Conservation (phyloP, 2,113 vertebrate genomes). For the Osmerus mordax region DNA sequence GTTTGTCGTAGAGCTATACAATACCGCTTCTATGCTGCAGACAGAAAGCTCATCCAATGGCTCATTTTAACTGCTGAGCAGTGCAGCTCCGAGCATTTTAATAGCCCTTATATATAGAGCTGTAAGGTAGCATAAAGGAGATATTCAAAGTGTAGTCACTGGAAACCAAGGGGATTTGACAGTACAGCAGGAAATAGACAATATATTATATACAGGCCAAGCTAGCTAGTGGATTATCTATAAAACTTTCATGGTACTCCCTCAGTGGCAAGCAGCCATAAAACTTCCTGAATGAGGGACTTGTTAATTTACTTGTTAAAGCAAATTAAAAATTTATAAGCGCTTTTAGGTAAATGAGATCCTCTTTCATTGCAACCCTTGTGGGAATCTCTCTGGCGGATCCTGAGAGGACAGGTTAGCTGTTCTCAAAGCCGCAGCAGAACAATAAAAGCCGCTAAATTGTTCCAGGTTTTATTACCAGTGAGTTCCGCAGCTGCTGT, state of each 20-base stretch:
- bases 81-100: conserved; percentile 68
- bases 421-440: conserved; percentile 84
- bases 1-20: conserved; percentile 34
- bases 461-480: conserved; percentile 89
- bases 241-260: conserved; percentile 97
- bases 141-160: conserved; percentile 85
- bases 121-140: conserved; percentile 75
- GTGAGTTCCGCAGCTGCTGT: conserved; percentile 86
- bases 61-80: conserved; percentile 56
- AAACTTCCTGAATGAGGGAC: conserved; percentile 99
- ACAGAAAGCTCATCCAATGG: conserved; percentile 47
- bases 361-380: conserved; percentile 93
- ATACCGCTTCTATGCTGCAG: conserved; percentile 33
- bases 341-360: conserved; percentile 99
- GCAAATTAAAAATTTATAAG: conserved; percentile 99
- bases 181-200: conserved; percentile 94
- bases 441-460: conserved; percentile 99
- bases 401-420: conserved; percentile 91
- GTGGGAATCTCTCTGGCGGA: conserved; percentile 76
- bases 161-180: conserved; percentile 85
- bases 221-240: conserved; percentile 94
- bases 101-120: conserved; percentile 81
- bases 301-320: conserved; percentile 99
- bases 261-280: conserved; percentile 94
- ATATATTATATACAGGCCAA: conserved; percentile 94